These are phyloP conservation scores for Dermolepida albohirtum DNA, from an alignment of 2,888 invertebrate genomes.

Conservation along the genomic window DNA sequence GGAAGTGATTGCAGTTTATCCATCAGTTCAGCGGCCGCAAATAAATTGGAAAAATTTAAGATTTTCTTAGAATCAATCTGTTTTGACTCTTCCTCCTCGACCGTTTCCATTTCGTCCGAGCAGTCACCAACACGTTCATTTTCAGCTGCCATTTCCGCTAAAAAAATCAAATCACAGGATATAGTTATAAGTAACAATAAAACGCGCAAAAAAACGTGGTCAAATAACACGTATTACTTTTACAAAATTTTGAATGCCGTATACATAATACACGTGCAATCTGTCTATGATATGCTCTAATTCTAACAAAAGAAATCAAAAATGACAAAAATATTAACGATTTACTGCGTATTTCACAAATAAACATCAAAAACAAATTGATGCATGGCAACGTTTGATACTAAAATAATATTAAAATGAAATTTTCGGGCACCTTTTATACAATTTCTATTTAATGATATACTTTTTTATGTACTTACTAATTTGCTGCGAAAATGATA, in stretches of 20 bases:
- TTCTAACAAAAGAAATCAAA: slow-evolving; percentile 47
- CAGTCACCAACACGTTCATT: slow-evolving; percentile 74
- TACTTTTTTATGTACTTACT: slow-evolving; percentile 51
- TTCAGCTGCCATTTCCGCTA: slow-evolving; percentile 78
- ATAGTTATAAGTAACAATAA: slow-evolving; percentile 20
- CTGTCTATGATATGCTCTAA: slow-evolving; percentile 40
- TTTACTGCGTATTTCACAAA: slow-evolving; percentile 47
- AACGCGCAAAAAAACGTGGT: slow-evolving; percentile 35
- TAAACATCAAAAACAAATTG: slow-evolving; percentile 47
- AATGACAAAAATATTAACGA: slow-evolving; percentile 45
- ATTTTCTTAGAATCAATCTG: slow-evolving; percentile 52
- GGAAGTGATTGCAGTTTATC: slow-evolving; percentile 68
- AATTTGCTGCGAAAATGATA: slow-evolving; percentile 53
- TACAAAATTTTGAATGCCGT: slow-evolving; percentile 41
- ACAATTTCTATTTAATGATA: slow-evolving; percentile 30
- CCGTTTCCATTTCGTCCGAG: slow-evolving; percentile 75
- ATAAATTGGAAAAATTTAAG: slow-evolving; percentile 68
- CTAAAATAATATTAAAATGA: background rate
- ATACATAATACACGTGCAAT: slow-evolving; percentile 37
- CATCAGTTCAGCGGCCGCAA: slow-evolving; percentile 64
- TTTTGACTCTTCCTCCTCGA: slow-evolving; percentile 63
- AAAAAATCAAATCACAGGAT: slow-evolving; percentile 67
- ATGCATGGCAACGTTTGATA: slow-evolving; percentile 41
- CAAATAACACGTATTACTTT: slow-evolving; percentile 24
- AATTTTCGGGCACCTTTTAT: background rate